Percentiles rank a stretch among this genome's conserved stretches.
phyloP scores from a whole-genome alignment of 1,140 invertebrate species.

The Zaprionus lachaisei region DNA sequence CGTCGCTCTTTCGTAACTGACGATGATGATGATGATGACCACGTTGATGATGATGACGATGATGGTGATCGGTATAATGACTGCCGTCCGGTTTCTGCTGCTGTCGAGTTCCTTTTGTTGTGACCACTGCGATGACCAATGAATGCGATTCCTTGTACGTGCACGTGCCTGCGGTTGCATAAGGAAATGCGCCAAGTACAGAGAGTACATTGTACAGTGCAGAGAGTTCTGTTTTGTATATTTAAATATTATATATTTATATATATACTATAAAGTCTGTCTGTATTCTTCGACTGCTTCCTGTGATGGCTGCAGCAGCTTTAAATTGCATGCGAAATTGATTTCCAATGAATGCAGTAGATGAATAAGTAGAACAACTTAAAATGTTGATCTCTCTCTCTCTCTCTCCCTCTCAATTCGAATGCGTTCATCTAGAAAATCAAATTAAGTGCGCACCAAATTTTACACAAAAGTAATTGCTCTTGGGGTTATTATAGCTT shows the following conservation, averaged over 20 bases:
- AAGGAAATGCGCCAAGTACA: conserved; percentile 32
- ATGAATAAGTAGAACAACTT: background rate
- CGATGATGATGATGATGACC: conserved; percentile 17
- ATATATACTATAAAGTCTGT: conserved; percentile 1
- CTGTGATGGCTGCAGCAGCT: conserved; percentile 18
- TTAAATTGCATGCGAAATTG: conserved; percentile 45
- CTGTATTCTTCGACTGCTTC: background rate
- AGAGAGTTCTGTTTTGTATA: background rate
- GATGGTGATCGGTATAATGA: conserved; percentile 32
- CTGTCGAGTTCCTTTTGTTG: conserved; percentile 37
- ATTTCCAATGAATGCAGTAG: background rate
- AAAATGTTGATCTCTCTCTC: background rate
- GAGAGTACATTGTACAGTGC: background rate
- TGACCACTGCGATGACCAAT: conserved; percentile 46
- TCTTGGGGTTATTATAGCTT: conserved; percentile 1
- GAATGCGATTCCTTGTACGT: conserved; percentile 44
- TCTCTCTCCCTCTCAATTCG: conserved; percentile 3
- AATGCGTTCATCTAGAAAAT: conserved; percentile 8
- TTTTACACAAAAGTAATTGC: background rate
- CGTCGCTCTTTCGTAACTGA: conserved; percentile 20
- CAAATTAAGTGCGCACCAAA: background rate
- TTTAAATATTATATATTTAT: too few relatives aligned
- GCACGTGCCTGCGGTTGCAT: conserved; percentile 44
- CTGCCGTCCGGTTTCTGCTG: conserved; percentile 37
- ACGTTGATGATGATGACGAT: conserved; percentile 27